A percentile compares a stretch with the other conserved stretches of the same genome.
Conservation (phyloP, 1,140 invertebrate genomes). For the Helicorthomorpha holstii region DNA sequence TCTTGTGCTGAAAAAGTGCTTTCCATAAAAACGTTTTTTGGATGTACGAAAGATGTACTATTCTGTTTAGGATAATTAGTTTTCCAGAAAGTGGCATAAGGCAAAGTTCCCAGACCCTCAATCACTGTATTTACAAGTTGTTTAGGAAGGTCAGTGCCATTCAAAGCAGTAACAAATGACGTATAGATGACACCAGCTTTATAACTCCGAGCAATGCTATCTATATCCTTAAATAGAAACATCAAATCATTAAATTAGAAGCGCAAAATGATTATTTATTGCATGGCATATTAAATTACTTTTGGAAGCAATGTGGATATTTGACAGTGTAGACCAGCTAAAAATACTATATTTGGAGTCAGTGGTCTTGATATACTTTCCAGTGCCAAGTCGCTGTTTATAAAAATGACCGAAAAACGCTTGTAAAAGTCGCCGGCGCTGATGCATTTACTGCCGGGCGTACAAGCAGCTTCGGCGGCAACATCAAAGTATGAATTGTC, state of each 20-base stretch:
- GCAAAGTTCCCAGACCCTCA: background rate
- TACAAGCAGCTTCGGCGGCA: background rate
- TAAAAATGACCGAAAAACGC: background rate
- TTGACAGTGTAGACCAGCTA: background rate
- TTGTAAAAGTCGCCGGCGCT: too few species aligned
- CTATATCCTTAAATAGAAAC: background rate
- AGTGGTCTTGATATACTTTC: background rate
- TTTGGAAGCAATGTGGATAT: background rate
- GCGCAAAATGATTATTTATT: background rate
- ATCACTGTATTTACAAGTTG: background rate
- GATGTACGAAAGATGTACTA: background rate
- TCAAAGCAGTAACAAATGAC: background rate
- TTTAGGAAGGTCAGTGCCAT: background rate
- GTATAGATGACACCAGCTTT: background rate
- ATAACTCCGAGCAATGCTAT: background rate
- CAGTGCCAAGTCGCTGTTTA: background rate
- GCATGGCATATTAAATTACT: background rate
- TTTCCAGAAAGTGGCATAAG: background rate
- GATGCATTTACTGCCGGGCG: background rate
- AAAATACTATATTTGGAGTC: background rate
- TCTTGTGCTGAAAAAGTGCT: background rate
- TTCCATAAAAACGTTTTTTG: background rate
- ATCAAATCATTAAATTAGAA: background rate
- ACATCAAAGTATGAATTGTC: background rate
- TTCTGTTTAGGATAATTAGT: too few species aligned